Evolutionary conservation across 2,113 vertebrate species (phyloP).

Genomic region (Potamarius usumacintae): DNA sequence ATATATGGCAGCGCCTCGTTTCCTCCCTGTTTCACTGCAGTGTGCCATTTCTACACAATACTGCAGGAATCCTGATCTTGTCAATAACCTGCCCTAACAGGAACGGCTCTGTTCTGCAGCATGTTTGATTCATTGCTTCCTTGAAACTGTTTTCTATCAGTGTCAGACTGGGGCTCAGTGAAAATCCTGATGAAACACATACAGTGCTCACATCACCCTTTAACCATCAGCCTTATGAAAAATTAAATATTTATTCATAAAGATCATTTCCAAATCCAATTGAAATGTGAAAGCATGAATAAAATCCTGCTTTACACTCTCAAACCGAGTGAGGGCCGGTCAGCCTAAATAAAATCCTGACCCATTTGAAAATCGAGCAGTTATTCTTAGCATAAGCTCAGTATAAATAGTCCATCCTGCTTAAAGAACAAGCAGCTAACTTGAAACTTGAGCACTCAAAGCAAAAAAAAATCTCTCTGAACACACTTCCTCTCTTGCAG

Average conservation of each 20-base stretch:
- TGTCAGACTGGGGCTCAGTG: not conserved
- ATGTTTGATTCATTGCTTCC: slow-evolving; percentile 25
- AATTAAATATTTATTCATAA: not conserved
- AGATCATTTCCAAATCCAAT: not conserved
- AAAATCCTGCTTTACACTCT: not conserved
- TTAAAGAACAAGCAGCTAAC: slow-evolving; percentile 17
- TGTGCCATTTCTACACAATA: slow-evolving; percentile 28
- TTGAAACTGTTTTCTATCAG: not conserved
- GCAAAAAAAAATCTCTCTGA: not conserved
- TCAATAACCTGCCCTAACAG: slow-evolving; percentile 51
- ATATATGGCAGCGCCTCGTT: not conserved
- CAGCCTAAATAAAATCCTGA: slow-evolving; percentile 38
- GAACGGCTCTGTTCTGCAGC: slow-evolving; percentile 30
- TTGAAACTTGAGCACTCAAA: slow-evolving; percentile 2
- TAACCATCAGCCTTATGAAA: not conserved
- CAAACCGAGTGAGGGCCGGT: not conserved
- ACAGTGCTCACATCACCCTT: not conserved
- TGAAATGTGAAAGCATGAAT: not conserved
- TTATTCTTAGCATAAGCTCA: slow-evolving; percentile 37
- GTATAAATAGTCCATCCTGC: slow-evolving; percentile 23
- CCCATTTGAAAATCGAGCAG: slow-evolving; percentile 22
- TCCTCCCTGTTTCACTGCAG: not conserved
- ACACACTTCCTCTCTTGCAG: slow-evolving; percentile 5
- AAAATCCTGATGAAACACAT: not conserved
- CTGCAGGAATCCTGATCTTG: slow-evolving; percentile 49